A percentile compares a stretch with the other conserved stretches of the same genome.
Evolutionary conservation across 2,888 invertebrate genomes (phyloP).

Genomic region (Brachynemurus nebulosus): DNA sequence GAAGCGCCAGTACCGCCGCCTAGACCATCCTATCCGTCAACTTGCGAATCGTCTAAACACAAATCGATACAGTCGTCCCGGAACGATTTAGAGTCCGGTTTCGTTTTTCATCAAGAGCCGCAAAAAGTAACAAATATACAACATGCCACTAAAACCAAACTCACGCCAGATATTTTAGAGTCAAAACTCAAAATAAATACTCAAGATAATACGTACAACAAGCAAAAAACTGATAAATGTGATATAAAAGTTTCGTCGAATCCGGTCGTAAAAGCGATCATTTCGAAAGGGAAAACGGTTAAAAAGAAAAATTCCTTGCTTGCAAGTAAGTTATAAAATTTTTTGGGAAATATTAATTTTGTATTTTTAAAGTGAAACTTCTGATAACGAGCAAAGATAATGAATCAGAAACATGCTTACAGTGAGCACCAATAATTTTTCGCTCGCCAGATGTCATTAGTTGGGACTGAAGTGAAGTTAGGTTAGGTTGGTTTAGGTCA

Average conservation of each 20-base stretch:
- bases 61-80: neutral
- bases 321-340: constrained; percentile 45
- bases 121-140: constrained; percentile 4
- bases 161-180: constrained; percentile 17
- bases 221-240: constrained; percentile 17
- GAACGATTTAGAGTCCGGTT: neutral
- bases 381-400: too few species aligned
- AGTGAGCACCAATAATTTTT: too few species aligned
- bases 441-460: too few species aligned
- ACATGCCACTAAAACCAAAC: constrained; percentile 5
- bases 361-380: too few species aligned
- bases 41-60: constrained; percentile 11
- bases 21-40: constrained; percentile 18
- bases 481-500: too few species aligned
- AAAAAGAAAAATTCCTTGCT: constrained; percentile 63
- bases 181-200: neutral
- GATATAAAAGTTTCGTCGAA: constrained; percentile 32
- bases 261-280: constrained; percentile 40
- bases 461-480: too few species aligned
- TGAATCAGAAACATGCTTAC: too few species aligned
- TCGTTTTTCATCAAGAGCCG: constrained; percentile 1
- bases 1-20: constrained; percentile 26
- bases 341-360: too few species aligned
- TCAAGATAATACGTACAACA: neutral
- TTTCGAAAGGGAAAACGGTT: constrained; percentile 44